Base-by-base conservation (phyloP, 2,888 invertebrate species). In the Branchinecta sandiegonensis region DNA sequence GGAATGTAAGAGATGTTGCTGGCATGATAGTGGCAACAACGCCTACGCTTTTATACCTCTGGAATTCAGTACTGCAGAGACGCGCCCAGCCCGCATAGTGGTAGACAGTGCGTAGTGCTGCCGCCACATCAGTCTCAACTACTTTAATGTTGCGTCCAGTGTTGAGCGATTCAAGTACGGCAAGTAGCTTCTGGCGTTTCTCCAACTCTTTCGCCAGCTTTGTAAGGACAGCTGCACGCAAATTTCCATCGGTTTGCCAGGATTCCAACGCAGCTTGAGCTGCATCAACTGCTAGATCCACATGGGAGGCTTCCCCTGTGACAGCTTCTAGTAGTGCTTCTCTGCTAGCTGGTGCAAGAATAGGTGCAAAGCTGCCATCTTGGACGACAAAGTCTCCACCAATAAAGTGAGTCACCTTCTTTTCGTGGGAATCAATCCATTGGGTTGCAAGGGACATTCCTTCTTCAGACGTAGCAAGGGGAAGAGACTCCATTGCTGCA, bases 71-170 rank as follows among this genome's bases (percentile, higher is more conserved):
- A 37, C 77, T 75, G 71, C 74, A 74, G 10, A 78, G 73, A 71
- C 78, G 76, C 11, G 80, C 78, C 79, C 80, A 81, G 70, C 79
- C 79, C 14, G 82, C 79, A 75, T 82, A 80, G 73, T 82, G 81
- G 73, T 79, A 79, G 70, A 83, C 77, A 74, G 79, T 80, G 67
- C 82, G 76, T 37, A 80, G 76, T 64, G 81, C 76, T 50, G 76
- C 75, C 7, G 78, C 77, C 56, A 81, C 71, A 73, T 78, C 77
- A 71, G 77, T 78, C 70, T 78, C 75, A 2, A 79, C 78, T 73
- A 81, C 80, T 47, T 78, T 75, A 66, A 77, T 73, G n/a, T 78
- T 76, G 70, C 79, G 78, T 10, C 80, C 80, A 72, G 78, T 77
- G 71, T 78, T 76, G 71, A 78, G 74, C 56, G 77, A 75, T 74